Base-by-base conservation (phyloP, 2,113 vertebrate species). In the Nerophis ophidion region DNA sequence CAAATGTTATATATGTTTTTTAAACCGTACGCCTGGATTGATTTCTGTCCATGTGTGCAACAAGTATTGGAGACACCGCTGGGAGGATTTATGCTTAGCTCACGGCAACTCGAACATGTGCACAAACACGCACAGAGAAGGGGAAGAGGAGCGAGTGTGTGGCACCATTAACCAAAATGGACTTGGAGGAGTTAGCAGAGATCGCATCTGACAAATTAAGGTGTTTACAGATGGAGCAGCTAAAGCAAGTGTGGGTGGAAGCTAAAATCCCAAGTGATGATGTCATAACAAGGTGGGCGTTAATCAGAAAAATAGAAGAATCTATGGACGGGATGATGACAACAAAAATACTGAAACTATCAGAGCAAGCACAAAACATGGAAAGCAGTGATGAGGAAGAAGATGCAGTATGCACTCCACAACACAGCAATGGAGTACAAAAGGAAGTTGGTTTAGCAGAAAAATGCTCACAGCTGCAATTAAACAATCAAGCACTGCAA, bases 161-260 rank as follows among this genome's bases (percentile, higher is more conserved):
- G 48, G 55, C 48, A 5, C 16, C 35, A 45, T 4, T 19, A 16
- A 4, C 42, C 17, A 19, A 2, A n/a, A 17, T 35, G 52, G 46
- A 68, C 15, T 13, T 68, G 46, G 52, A 67, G 42, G 26, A 26
- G 26, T 4, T 57, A 11, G 53, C 60, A 46, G 67, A 63, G 53
- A 59, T 14, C 0, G 16, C 34, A 4, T 55, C 47, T 1, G 17
- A 61, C n/a, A 72, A 13, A 54, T 49, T 46, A 4, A 59, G 56
- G 57, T 13, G 36, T 14, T 17, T 48, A 9, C 65, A 60, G 6
- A 6, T 48, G 6, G 35, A 67, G 2, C 60, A 68, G 36, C 53
- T 65, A 12, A 60, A 61, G 14, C 26, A 57, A 48, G 54, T 65
- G 16, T 50, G 63, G 34, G 36, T 16, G 3, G 8, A 16, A 3